Base-by-base conservation (phyloP, 2,797 vertebrate species). In the Aldrovandia affinis region DNA sequence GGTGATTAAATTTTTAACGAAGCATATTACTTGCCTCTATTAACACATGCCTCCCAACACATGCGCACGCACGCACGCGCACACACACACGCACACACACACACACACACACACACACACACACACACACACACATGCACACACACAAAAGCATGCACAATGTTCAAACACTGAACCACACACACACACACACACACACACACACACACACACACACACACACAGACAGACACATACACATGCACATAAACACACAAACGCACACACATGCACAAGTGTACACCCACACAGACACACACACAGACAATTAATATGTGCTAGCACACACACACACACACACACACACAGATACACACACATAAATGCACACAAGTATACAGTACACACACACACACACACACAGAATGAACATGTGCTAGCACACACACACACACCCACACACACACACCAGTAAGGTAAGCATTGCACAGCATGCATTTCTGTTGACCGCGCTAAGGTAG, bases 1-100 rank as follows among this genome's bases (percentile, higher is more conserved):
- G 97, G 97, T 98, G 97, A 99, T 99, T 98, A 98, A 96, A 98
- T 98, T 99, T 98, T 98, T 97, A 98, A 97, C 96, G 95, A 96
- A 97, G 96, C 97, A 97, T 97, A 98, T 98, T 98, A 98, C 97
- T 98, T 98, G 97, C 97, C 97, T 95, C 96, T 95, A 96, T 97
- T 99, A 99, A 98, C 97, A 98, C 97, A 97, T 98, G 96, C 96
- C 91, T 89, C 89, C 30, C 91, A 92, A 89, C 55, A 77, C 54
- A 47, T n/a, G 28, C 54, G 61, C 44, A 86, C 89, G 88, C 89
- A 84, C 86, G 86, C 36, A 68, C 52, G 82, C 79, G 80, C 55
- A 57, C 78, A 89, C 89, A 85, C 91, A 89, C 54, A 18, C 54
- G 65, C 77, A 30, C 81, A 77, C 14, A 14, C 6, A 82, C 63